Conservation (phyloP, 2,797 vertebrate genomes). For the Bradypus variegatus region DNA sequence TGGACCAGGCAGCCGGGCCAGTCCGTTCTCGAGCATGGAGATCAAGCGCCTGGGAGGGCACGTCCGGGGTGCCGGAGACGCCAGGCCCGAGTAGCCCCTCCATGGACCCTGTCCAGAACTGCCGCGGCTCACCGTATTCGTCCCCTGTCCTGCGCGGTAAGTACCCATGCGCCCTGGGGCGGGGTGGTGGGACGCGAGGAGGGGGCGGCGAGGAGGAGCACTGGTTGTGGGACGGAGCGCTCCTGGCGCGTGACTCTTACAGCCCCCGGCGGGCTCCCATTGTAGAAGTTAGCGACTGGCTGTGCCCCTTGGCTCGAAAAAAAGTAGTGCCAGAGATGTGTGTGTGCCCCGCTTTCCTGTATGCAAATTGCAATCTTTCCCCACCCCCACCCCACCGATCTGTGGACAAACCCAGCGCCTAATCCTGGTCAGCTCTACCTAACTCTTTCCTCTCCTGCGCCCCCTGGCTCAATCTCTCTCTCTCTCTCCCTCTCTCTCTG, state of each 20-base stretch:
- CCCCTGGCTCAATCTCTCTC: not conserved
- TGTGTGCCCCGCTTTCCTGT: slow-evolving; percentile 4
- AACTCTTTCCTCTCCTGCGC: not conserved
- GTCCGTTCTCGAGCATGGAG: slow-evolving; percentile 50
- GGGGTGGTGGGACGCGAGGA: slow-evolving; percentile 29
- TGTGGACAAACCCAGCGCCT: not conserved
- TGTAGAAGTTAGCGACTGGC: slow-evolving; percentile 57
- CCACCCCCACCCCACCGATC: not conserved
- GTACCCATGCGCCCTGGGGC: slow-evolving; percentile 48
- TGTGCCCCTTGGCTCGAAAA: not conserved
- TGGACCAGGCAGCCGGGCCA: slow-evolving; percentile 32
- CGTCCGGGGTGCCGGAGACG: slow-evolving; percentile 56
- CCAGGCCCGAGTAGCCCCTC: slow-evolving; percentile 69
- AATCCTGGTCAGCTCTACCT: slow-evolving; percentile 39
- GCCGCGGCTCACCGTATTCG: slow-evolving; percentile 59
- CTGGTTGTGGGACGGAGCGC: slow-evolving; percentile 4
- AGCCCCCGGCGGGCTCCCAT: not conserved
- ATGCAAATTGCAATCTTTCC: slow-evolving; percentile 20
- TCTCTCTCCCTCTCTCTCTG: slow-evolving; percentile 30
- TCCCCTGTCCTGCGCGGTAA: slow-evolving; percentile 66
- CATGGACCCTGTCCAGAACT: slow-evolving; percentile 71
- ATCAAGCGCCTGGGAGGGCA: slow-evolving; percentile 66
- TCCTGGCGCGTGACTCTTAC: slow-evolving; percentile 31
- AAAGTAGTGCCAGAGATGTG: slow-evolving; percentile 43
- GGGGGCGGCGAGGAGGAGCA: slow-evolving; percentile 45